A percentile compares a stretch with the other conserved stretches of the same genome.
These are phyloP conservation scores for Eilema sororculum DNA, from an alignment of 2,888 invertebrate genomes.

Conservation along the genomic window DNA sequence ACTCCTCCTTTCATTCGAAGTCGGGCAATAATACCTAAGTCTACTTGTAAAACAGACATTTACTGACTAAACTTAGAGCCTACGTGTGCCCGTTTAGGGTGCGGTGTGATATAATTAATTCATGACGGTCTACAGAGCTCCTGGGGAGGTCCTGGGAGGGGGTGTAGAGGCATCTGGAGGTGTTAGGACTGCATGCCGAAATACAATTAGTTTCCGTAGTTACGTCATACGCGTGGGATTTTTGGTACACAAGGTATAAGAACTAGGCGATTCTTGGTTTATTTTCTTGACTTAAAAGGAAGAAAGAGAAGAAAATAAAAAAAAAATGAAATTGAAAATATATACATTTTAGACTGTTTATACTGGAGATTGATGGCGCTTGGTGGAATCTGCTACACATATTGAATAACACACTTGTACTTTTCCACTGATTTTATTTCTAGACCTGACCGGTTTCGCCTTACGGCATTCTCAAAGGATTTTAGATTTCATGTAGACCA, in stretches of 20 bases:
- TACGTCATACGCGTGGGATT: conserved; percentile 44
- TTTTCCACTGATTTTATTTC: too few species aligned
- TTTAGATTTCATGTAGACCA: too few species aligned
- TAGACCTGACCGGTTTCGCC: too few species aligned
- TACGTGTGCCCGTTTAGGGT: conserved; percentile 39
- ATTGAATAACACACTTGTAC: too few species aligned
- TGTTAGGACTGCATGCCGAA: conserved; percentile 37
- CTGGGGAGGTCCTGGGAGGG: conserved; percentile 23
- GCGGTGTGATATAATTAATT: conserved; percentile 59
- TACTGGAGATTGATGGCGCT: too few species aligned
- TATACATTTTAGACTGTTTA: too few species aligned
- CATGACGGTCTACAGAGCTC: conserved; percentile 44
- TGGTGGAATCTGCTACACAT: too few species aligned
- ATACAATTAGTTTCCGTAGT: conserved; percentile 55
- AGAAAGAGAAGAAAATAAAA: too few species aligned
- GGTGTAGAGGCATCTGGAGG: conserved; percentile 26
- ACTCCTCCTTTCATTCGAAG: not conserved
- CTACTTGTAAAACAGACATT: conserved; percentile 6
- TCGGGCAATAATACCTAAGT: not conserved
- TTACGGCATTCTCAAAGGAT: too few species aligned
- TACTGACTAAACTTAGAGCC: conserved; percentile 31
- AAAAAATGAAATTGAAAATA: too few species aligned
- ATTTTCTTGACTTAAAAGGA: not conserved
- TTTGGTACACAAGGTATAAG: conserved; percentile 20
- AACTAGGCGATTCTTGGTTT: not conserved